phyloP scores from a whole-genome alignment of 2,888 invertebrate genomes.

The Melolontha melolontha region DNA sequence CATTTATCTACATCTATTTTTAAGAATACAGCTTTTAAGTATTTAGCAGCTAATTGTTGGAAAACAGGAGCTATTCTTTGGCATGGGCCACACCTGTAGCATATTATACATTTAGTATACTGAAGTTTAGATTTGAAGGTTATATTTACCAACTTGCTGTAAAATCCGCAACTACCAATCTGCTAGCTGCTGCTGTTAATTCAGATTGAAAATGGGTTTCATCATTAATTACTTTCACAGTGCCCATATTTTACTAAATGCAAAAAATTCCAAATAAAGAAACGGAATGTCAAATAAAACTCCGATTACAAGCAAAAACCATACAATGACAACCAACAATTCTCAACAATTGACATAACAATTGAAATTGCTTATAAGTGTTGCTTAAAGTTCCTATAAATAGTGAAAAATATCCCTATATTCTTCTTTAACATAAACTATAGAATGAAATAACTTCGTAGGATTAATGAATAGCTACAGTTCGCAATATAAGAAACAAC shows the following conservation, averaged over 20 bases:
- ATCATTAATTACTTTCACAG: slow-evolving; percentile 75
- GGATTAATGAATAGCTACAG: too few species aligned
- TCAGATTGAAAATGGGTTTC: slow-evolving; percentile 88
- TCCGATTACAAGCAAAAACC: neutral
- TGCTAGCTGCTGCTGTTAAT: slow-evolving; percentile 85
- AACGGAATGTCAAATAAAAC: neutral
- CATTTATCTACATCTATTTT: slow-evolving; percentile 97
- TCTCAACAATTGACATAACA: too few species aligned
- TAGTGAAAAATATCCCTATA: too few species aligned
- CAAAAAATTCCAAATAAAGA: neutral
- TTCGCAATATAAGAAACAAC: too few species aligned
- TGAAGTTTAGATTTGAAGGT: slow-evolving; percentile 29
- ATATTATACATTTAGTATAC: slow-evolving; percentile 44
- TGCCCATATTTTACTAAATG: slow-evolving; percentile 54
- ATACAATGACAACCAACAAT: too few species aligned
- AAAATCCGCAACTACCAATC: slow-evolving; percentile 94
- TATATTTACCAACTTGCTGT: slow-evolving; percentile 88
- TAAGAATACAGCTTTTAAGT: slow-evolving; percentile 88
- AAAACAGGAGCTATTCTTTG: slow-evolving; percentile 93
- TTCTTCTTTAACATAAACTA: too few species aligned
- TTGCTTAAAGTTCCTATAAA: too few species aligned
- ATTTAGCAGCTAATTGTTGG: slow-evolving; percentile 88
- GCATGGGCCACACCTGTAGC: slow-evolving; percentile 94
- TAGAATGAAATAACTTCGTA: too few species aligned
- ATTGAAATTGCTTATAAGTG: too few species aligned